These are phyloP conservation scores for Halcyon badia DNA, from an alignment of 2,797 vertebrate species.

Conservation along the genomic window DNA sequence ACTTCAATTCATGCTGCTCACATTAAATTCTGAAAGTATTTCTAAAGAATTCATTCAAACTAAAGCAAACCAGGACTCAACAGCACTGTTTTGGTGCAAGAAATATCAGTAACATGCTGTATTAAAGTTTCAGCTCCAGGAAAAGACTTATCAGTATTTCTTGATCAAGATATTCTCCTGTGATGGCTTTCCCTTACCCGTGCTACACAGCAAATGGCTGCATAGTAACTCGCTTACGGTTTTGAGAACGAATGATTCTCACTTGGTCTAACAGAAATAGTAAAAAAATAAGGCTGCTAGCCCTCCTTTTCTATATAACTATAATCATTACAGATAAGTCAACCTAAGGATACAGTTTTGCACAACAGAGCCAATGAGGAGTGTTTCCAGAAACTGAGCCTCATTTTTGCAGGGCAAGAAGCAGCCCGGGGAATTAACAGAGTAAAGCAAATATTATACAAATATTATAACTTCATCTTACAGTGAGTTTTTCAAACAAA, in stretches of 20 bases:
- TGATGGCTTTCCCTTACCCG: neutral
- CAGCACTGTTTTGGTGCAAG: neutral
- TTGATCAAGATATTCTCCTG: neutral
- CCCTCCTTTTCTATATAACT: neutral
- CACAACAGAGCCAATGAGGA: neutral
- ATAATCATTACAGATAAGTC: neutral
- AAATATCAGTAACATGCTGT: rapidly evolving
- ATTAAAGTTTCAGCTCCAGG: neutral
- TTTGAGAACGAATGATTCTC: neutral
- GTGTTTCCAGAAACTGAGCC: neutral
- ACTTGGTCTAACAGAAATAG: neutral
- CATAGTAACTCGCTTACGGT: neutral
- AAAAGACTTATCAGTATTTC: neutral
- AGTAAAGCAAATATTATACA: neutral
- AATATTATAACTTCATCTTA: neutral
- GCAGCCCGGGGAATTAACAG: neutral
- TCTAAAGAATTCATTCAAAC: neutral
- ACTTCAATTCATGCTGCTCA: neutral
- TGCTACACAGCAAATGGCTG: neutral
- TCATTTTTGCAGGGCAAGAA: neutral
- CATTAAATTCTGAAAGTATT: neutral
- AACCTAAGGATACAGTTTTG: neutral
- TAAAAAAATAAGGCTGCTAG: neutral
- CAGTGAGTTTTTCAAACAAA: neutral
- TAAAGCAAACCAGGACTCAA: neutral